Conservation (phyloP, 2,797 vertebrate species). For the Champsocephalus gunnari region DNA sequence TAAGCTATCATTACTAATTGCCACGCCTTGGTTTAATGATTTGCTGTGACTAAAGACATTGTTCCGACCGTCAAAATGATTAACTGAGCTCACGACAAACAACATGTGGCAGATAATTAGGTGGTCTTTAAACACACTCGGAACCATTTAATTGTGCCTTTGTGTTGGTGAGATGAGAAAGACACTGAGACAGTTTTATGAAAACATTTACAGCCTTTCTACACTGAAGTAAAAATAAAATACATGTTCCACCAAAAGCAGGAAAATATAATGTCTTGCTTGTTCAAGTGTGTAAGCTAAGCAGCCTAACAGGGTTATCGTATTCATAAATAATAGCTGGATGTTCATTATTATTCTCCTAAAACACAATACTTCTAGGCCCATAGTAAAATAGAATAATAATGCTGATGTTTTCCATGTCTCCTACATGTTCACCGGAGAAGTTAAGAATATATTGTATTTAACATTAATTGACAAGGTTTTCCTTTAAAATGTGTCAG, state of each 20-base stretch:
- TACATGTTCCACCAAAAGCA: too few species aligned
- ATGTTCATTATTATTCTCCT: neutral
- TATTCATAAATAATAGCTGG: neutral
- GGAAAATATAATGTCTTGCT: too few species aligned
- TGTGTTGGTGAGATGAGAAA: conserved; percentile 35
- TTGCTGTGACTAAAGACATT: conserved; percentile 48
- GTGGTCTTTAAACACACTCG: conserved; percentile 42
- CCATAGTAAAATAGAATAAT: neutral
- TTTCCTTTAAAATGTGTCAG: too few species aligned
- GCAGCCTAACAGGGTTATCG: neutral
- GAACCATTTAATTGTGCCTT: conserved; percentile 50
- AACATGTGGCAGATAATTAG: conserved; percentile 64
- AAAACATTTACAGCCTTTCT: neutral
- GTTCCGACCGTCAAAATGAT: conserved; percentile 52
- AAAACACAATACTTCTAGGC: too few species aligned
- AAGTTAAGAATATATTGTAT: too few species aligned
- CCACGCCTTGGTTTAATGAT: conserved; percentile 50
- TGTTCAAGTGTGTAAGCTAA: neutral
- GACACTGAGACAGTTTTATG: neutral
- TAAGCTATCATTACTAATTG: conserved; percentile 51
- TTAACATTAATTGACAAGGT: too few species aligned
- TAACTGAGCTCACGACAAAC: conserved; percentile 59
- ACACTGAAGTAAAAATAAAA: neutral
- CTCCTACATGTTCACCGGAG: too few species aligned
- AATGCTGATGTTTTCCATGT: too few species aligned